Evolutionary conservation across 2,113 vertebrate genomes (phyloP).

Genomic region (Cygnus atratus): DNA sequence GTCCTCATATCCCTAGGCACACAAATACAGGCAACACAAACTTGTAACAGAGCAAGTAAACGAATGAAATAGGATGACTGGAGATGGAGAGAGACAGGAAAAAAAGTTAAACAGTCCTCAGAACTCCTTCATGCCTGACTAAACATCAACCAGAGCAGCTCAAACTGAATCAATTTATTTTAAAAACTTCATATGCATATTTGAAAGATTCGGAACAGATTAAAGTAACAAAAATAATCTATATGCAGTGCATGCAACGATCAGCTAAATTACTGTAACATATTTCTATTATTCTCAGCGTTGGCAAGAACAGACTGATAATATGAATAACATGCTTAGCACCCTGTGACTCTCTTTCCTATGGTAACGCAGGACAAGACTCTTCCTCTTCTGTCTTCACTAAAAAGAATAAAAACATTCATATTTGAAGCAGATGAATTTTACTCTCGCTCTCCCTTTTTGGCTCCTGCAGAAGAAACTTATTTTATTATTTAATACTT

Average conservation of each 20-base stretch:
- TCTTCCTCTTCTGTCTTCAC: neutral
- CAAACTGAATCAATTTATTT: conserved; percentile 13
- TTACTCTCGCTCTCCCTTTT: neutral
- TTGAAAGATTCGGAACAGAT: conserved; percentile 60
- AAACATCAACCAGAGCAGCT: neutral
- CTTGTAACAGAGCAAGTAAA: neutral
- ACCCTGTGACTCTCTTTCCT: conserved; percentile 6
- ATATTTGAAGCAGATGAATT: neutral
- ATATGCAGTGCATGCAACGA: neutral
- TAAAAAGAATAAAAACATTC: conserved; percentile 2
- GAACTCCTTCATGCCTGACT: conserved; percentile 17
- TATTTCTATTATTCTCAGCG: conserved; percentile 5
- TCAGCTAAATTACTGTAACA: conserved; percentile 27
- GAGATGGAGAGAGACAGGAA: neutral
- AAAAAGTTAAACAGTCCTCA: neutral
- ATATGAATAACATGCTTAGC: conserved; percentile 29
- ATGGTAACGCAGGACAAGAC: neutral
- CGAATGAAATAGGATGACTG: neutral
- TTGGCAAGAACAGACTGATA: conserved; percentile 10
- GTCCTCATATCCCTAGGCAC: conserved; percentile 93
- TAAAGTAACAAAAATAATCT: conserved; percentile 47
- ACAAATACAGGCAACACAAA: conserved; percentile 31
- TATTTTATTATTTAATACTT: neutral
- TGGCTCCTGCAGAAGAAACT: neutral
- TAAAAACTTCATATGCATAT: conserved; percentile 28